Evolutionary conservation across 2,113 vertebrate genomes (phyloP).

Genomic region (Antechinus stuartii): DNA sequence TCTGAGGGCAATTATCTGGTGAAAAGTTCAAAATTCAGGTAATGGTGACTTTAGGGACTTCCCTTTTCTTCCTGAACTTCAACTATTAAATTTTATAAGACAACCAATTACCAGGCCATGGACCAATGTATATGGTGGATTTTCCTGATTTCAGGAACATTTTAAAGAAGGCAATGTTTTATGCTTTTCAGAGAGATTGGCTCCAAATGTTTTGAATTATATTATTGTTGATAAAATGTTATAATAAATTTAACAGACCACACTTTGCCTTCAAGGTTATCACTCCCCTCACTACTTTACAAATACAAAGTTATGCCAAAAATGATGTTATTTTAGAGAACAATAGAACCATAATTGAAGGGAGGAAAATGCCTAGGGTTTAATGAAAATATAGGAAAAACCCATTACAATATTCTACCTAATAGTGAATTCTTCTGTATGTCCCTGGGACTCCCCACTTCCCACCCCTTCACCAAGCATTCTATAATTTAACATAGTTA

Average conservation of each 20-base stretch:
- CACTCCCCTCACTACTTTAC: not conserved
- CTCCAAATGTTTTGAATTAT: not conserved
- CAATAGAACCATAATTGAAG: slow-evolving; percentile 18
- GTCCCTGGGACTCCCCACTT: not conserved
- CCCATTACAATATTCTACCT: not conserved
- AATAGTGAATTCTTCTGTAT: not conserved
- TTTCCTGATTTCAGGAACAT: slow-evolving; percentile 37
- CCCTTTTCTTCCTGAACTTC: slow-evolving; percentile 26
- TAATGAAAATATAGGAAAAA: slow-evolving; percentile 22
- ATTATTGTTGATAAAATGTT: slow-evolving; percentile 22
- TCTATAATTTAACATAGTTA: slow-evolving; percentile 8
- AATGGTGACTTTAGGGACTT: slow-evolving; percentile 9
- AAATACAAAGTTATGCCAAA: not conserved
- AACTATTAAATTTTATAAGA: slow-evolving; percentile 42
- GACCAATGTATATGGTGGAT: not conserved
- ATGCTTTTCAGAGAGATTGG: slow-evolving; percentile 1
- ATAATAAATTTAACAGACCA: not conserved
- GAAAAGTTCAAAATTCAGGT: slow-evolving; percentile 20
- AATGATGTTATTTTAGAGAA: slow-evolving; percentile 15
- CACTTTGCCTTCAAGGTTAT: slow-evolving; percentile 24
- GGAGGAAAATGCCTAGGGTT: slow-evolving; percentile 23
- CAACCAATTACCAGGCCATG: not conserved
- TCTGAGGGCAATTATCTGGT: not conserved
- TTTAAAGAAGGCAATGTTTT: not conserved
- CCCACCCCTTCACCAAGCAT: slow-evolving; percentile 24